These are phyloP conservation scores for Hyposmocoma kahamanoa DNA, from an alignment of 1,140 invertebrate genomes.

Conservation along the genomic window DNA sequence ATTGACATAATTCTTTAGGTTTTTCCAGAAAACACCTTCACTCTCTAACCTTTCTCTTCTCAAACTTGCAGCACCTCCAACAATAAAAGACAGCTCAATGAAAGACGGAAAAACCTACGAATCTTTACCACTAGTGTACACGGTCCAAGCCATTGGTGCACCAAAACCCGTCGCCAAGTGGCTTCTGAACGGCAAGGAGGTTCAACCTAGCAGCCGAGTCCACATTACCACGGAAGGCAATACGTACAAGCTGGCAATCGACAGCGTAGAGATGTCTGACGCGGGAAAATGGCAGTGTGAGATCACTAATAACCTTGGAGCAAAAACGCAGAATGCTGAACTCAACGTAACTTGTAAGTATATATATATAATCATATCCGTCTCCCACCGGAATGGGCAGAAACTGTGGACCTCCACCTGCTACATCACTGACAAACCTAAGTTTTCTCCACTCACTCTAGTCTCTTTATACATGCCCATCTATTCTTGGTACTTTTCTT, in stretches of 20 bases:
- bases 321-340: constrained; percentile 79
- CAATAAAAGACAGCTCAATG: constrained; percentile 81
- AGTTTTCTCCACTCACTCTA: no score
- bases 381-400: no score
- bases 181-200: constrained; percentile 81
- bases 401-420: no score
- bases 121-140: constrained; percentile 82
- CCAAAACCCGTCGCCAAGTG: constrained; percentile 86
- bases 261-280: constrained; percentile 80
- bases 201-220: constrained; percentile 77
- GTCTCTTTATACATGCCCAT: no score
- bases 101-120: constrained; percentile 84
- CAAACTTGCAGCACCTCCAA: constrained; percentile 80
- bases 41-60: neutral
- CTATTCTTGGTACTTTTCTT: no score
- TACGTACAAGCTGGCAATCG: constrained; percentile 81
- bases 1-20: no score
- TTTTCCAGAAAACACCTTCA: no score
- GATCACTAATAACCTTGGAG: constrained; percentile 84
- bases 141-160: constrained; percentile 80
- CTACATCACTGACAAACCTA: no score
- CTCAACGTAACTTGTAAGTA: constrained; percentile 82
- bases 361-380: no score
- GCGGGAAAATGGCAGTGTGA: constrained; percentile 85
- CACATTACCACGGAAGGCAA: constrained; percentile 82